Base-by-base conservation (phyloP, 2,888 invertebrate species). In the Drosophila pseudotakahashii region DNA sequence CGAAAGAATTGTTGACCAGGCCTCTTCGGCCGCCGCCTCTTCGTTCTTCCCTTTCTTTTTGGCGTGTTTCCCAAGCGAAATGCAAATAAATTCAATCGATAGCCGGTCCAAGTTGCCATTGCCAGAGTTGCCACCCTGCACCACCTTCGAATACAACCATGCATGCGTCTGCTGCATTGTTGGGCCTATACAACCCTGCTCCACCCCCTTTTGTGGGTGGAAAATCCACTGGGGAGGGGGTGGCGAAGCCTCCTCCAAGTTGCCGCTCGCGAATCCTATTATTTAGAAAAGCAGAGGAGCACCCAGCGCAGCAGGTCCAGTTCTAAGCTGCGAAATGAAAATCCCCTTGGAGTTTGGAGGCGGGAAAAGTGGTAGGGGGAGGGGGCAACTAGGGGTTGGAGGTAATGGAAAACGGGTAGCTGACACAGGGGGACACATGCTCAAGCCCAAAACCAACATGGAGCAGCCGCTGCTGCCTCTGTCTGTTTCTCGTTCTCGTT, bases 71-170 rank as follows among this genome's bases (percentile, higher is more conserved):
- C 69, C 47, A 19, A 57, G 70, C 64, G 78, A 81, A 48, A 79
- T 75, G 80, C 82, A 88, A 88, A 89, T 88, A 89, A 89, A 89
- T 89, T 88, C 89, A 88, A 89, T 89, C 89, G 89, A 81, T 81
- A 78, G 70, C 74, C 61, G 69, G 66, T 75, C 75, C 78, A 88
- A 87, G 89, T 79, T 81, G 77, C 67, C 77, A 67, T 74, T 76
- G 63, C 71, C 80, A 54, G 36, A 30, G 37, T 37, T 26, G 26
- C 62, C 50, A 55, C 64, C 67, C 26, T 26, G 7, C 26, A 9
- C 48, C 50, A 19, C 64, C 63, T 53, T 41, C 67, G 26, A 26
- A 26, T 26, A 26, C 26, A 26, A 26, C 26, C 34, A 69, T 74
- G 73, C 68, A 73, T 82, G 79, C 86, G 78, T 82, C 73, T 78